Evolutionary conservation across 1,140 invertebrate species (phyloP).

Genomic region (Drosophila eugracilis): DNA sequence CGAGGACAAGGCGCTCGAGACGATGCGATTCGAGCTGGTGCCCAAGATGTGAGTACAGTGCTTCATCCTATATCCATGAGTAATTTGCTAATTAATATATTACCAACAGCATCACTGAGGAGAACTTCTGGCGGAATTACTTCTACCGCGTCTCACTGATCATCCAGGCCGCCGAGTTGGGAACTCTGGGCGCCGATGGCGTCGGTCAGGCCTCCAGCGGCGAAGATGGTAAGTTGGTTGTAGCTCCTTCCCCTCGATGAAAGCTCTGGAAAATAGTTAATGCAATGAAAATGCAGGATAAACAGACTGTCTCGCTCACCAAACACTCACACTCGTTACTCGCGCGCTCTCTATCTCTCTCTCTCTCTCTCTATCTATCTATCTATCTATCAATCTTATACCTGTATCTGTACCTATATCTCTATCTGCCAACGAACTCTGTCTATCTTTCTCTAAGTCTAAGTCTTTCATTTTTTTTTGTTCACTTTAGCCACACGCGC

Average conservation of each 20-base stretch:
- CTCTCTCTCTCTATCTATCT: slow-evolving; percentile 49
- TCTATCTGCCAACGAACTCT: slow-evolving; percentile 36
- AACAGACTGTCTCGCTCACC: slow-evolving; percentile 55
- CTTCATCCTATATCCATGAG: too few relatives aligned
- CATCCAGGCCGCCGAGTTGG: slow-evolving; percentile 95
- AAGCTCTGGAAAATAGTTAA: slow-evolving; percentile 7
- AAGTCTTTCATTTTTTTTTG: slow-evolving; percentile 54
- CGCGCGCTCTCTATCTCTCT: slow-evolving; percentile 65
- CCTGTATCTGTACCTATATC: slow-evolving; percentile 46
- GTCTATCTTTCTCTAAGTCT: slow-evolving; percentile 63
- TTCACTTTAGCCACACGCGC: slow-evolving; percentile 67
- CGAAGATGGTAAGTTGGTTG: slow-evolving; percentile 81
- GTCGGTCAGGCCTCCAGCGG: slow-evolving; percentile 84
- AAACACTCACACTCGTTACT: slow-evolving; percentile 69
- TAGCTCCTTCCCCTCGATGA: slow-evolving; percentile 3
- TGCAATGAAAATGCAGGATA: slow-evolving; percentile 25
- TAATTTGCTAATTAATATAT: too few relatives aligned
- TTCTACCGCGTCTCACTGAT: slow-evolving; percentile 99
- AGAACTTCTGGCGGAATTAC: slow-evolving; percentile 99
- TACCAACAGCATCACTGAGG: slow-evolving; percentile 94
- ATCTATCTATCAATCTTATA: slow-evolving; percentile 33
- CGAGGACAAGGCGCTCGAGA: slow-evolving; percentile 97
- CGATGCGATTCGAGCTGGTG: slow-evolving; percentile 99
- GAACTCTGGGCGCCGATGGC: slow-evolving; percentile 85
- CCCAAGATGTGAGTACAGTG: slow-evolving; percentile 94